phyloP scores from a whole-genome alignment of 2,888 invertebrate species.

The Syrista parreyssii region DNA sequence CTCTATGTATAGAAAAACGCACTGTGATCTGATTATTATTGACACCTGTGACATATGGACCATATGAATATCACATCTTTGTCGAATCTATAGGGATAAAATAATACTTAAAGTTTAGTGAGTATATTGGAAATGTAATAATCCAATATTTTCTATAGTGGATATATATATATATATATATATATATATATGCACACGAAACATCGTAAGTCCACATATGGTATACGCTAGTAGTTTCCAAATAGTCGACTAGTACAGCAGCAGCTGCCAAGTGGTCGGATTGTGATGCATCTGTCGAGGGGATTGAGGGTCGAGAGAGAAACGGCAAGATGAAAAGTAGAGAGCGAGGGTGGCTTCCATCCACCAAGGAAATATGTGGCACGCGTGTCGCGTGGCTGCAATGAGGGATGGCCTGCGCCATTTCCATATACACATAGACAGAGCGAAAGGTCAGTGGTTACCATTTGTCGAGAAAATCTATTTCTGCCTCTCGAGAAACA shows the following conservation, averaged over 20 bases:
- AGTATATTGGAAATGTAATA: too few relatives aligned
- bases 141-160: neutral
- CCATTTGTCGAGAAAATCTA: neutral
- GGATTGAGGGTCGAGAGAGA: neutral
- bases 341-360: slow-evolving; percentile 27
- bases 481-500: neutral
- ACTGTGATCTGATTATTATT: neutral
- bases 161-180: neutral
- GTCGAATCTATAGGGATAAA: neutral
- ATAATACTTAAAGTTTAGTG: too few relatives aligned
- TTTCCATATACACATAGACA: neutral
- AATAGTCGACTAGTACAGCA: neutral
- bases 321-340: slow-evolving; percentile 19
- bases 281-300: neutral
- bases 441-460: neutral
- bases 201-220: neutral
- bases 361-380: slow-evolving; percentile 29
- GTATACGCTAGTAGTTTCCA: neutral
- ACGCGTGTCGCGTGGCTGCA: slow-evolving; percentile 33
- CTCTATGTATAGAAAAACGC: too few relatives aligned
- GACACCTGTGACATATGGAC: neutral
- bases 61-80: neutral
- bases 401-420: neutral
- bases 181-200: neutral
- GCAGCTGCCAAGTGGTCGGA: slow-evolving; percentile 3